A percentile compares a stretch with the other conserved stretches of the same genome.
Conservation (phyloP, 2,888 invertebrate genomes). For the Papilio gigon region DNA sequence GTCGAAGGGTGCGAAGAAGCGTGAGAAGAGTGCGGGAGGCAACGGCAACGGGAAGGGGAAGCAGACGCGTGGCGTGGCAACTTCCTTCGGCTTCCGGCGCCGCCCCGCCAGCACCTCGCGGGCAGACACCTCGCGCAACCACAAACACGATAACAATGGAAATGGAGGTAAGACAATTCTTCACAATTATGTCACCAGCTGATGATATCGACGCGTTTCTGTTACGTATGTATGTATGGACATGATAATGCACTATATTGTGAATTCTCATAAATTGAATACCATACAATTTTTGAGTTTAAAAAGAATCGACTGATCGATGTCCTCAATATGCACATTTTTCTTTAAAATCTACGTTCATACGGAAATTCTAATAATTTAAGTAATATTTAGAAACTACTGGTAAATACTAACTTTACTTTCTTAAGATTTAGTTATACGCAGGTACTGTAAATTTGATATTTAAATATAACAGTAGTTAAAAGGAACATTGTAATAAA, state of each 20-base stretch:
- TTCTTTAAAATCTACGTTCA: too few relatives aligned
- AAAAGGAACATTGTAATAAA: constrained; percentile 11
- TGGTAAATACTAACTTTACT: not conserved
- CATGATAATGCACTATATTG: too few relatives aligned
- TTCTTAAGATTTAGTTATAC: too few relatives aligned
- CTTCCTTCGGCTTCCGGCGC: constrained; percentile 92
- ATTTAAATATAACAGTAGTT: not conserved
- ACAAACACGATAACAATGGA: constrained; percentile 76
- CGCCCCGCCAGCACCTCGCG: constrained; percentile 80
- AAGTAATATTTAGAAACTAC: too few relatives aligned
- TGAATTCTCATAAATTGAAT: too few relatives aligned
- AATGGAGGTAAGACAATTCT: constrained; percentile 67
- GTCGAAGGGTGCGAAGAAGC: constrained; percentile 83
- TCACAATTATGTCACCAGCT: too few relatives aligned
- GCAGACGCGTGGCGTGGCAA: constrained; percentile 87
- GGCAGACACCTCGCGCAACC: constrained; percentile 72
- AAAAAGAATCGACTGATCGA: too few relatives aligned
- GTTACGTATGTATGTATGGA: too few relatives aligned
- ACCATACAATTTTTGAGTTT: too few relatives aligned
- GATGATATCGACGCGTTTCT: not conserved
- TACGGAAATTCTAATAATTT: not conserved
- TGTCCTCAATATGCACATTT: too few relatives aligned
- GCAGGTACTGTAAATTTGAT: not conserved
- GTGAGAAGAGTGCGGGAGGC: constrained; percentile 71
- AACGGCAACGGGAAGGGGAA: constrained; percentile 70